phyloP scores from a whole-genome alignment of 2,888 invertebrate species.

The Caradrina kadenii region DNA sequence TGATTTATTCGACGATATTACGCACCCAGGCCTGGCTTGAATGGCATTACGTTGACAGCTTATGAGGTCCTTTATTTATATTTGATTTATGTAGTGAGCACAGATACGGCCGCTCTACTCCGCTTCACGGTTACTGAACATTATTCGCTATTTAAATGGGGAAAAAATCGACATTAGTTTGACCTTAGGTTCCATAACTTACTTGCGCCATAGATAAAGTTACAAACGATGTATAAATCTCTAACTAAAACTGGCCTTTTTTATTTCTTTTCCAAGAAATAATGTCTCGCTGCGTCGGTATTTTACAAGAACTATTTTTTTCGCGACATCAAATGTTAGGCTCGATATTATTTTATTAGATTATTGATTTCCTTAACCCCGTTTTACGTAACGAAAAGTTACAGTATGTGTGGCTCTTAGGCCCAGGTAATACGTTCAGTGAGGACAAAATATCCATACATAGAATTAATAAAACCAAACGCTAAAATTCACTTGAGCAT shows the following conservation, averaged over 20 bases:
- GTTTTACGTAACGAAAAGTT: neutral
- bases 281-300: slow-evolving; percentile 40
- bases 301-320: slow-evolving; percentile 27
- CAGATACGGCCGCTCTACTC: slow-evolving; percentile 78
- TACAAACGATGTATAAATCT: slow-evolving; percentile 53
- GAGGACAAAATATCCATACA: slow-evolving; percentile 74
- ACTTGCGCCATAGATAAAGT: slow-evolving; percentile 49
- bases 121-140: slow-evolving; percentile 69
- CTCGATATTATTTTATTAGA: slow-evolving; percentile 8
- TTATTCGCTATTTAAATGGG: slow-evolving; percentile 70
- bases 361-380: slow-evolving; percentile 1
- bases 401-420: slow-evolving; percentile 5
- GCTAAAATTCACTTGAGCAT: slow-evolving; percentile 74
- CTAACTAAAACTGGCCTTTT: slow-evolving; percentile 50
- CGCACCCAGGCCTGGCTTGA: slow-evolving; percentile 86
- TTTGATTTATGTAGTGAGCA: slow-evolving; percentile 88
- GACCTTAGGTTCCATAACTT: slow-evolving; percentile 52
- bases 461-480: slow-evolving; percentile 73
- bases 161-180: slow-evolving; percentile 62
- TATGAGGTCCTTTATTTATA: slow-evolving; percentile 89
- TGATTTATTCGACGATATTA: slow-evolving; percentile 89
- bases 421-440: slow-evolving; percentile 39
- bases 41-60: slow-evolving; percentile 89
- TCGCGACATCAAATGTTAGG: neutral
- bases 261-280: slow-evolving; percentile 53